phyloP scores from a whole-genome alignment of 1,140 invertebrate genomes.

The Acarapis woodi region DNA sequence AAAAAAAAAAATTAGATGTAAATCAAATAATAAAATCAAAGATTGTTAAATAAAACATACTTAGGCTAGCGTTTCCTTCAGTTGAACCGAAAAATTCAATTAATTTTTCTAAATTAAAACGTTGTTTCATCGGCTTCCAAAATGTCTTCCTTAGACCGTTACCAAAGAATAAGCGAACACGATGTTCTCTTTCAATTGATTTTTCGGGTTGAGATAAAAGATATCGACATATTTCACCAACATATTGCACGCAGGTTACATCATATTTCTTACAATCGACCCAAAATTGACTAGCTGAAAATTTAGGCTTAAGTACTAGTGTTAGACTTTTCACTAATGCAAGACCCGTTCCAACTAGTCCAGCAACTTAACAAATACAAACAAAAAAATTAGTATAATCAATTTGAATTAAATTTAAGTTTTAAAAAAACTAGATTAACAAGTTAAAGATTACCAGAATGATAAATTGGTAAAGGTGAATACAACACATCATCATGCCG shows the following conservation, averaged over 20 bases:
- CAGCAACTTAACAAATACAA: too few relatives aligned
- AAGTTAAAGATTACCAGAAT: too few relatives aligned
- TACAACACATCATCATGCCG: conserved; percentile 25
- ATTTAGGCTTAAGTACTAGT: conserved; percentile 24
- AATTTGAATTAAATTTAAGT: too few relatives aligned
- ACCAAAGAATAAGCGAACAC: conserved; percentile 59
- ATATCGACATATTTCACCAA: conserved; percentile 97
- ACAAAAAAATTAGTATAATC: too few relatives aligned
- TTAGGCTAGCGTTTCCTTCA: conserved; percentile 22
- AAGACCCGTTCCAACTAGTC: conserved; percentile 19
- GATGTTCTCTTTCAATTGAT: conserved; percentile 49
- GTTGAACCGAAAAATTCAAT: conserved; percentile 24
- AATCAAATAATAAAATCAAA: too few relatives aligned
- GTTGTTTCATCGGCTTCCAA: conserved; percentile 63
- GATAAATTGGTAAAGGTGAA: conserved; percentile 34
- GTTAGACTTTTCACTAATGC: conserved; percentile 21
- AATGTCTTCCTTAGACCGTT: conserved; percentile 86
- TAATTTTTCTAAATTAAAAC: conserved; percentile 19
- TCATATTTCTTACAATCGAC: conserved; percentile 35
- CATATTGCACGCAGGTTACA: too few relatives aligned
- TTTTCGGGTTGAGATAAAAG: conserved; percentile 50
- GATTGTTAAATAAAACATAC: conserved; percentile 13
- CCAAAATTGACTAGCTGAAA: conserved; percentile 29
- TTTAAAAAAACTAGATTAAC: too few relatives aligned
- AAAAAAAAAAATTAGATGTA: not conserved